Evolutionary conservation across 2,113 vertebrate genomes (phyloP).

Genomic region (Corythornis cristatus): DNA sequence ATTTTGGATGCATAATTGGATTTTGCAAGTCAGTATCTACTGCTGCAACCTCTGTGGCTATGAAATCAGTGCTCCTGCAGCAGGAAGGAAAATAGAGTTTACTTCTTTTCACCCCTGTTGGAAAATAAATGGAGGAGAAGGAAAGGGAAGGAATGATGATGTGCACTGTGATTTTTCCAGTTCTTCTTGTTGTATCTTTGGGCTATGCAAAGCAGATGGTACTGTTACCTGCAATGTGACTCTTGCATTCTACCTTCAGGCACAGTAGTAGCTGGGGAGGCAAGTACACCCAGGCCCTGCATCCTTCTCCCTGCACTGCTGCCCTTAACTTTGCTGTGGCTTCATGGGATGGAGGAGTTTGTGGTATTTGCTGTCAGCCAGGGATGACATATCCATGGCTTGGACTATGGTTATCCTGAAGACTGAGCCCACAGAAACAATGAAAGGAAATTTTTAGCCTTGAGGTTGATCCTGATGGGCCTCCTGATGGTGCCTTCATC

Average conservation of each 20-base stretch:
- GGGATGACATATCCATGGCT: background rate
- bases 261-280: background rate
- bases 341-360: background rate
- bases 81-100: background rate
- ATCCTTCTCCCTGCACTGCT: background rate
- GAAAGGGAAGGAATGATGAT: background rate
- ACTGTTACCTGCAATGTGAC: background rate
- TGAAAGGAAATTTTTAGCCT: background rate
- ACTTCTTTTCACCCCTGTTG: too few relatives aligned
- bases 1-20: background rate
- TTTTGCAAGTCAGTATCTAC: background rate
- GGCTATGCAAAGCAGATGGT: background rate
- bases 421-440: rapidly evolving
- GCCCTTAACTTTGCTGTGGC: background rate
- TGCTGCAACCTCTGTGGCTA: background rate
- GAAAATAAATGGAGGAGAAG: background rate
- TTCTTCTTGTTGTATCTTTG: background rate
- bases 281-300: background rate
- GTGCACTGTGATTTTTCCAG: background rate
- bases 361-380: background rate
- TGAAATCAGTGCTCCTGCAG: background rate
- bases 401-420: background rate
- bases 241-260: background rate
- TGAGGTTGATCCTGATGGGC: background rate
- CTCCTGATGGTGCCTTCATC: background rate